Conservation (phyloP, 2,113 vertebrate genomes). For the Corapipo altera region DNA sequence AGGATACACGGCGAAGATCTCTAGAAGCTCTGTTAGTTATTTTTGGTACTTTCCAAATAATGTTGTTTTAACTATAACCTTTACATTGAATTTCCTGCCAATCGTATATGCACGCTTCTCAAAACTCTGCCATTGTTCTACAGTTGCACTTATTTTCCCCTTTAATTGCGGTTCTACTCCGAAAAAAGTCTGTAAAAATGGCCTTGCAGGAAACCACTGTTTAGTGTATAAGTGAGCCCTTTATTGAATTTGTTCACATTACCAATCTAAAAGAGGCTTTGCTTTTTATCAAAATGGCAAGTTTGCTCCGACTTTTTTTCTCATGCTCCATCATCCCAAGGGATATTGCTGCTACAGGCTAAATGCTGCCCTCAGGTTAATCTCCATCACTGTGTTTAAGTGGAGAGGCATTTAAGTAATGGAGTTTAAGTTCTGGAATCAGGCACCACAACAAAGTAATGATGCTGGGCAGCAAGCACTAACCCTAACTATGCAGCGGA, state of each 20-base stretch:
- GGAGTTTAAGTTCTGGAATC: not conserved
- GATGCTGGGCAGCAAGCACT: not conserved
- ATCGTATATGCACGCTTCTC: not conserved
- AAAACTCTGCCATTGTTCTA: not conserved
- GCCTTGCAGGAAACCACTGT: not conserved
- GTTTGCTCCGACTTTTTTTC: not conserved
- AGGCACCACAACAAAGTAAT: not conserved
- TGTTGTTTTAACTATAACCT: constrained; percentile 59
- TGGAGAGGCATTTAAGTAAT: not conserved
- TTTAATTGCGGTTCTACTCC: constrained; percentile 42
- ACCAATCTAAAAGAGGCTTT: not conserved
- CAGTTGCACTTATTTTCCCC: constrained; percentile 12
- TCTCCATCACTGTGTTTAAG: not conserved
- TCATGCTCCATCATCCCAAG: not conserved
- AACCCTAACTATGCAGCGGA: not conserved
- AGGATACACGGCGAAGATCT: constrained; percentile 2
- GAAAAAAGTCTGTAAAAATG: constrained; percentile 36
- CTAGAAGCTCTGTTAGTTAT: not conserved
- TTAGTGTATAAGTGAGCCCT: not conserved
- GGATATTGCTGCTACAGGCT: not conserved
- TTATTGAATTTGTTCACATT: not conserved
- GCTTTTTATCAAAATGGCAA: not conserved
- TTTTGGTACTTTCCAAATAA: constrained; percentile 67
- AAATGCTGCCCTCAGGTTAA: not conserved
- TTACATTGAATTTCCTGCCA: constrained; percentile 62